phyloP scores from a whole-genome alignment of 35 echinoderm and acorn worm genomes.

The Patiria miniata region DNA sequence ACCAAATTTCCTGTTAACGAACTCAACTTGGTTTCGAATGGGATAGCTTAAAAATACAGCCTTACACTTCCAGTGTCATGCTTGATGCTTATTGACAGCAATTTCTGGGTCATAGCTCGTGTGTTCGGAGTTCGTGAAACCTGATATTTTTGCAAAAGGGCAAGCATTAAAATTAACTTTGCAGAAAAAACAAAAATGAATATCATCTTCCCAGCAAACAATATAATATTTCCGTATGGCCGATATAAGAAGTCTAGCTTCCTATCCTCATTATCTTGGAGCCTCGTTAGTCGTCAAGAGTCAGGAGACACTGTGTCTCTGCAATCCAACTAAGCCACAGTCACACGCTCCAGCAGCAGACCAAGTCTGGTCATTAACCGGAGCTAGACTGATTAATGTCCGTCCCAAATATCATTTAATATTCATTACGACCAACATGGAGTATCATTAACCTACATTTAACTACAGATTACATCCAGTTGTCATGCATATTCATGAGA shows the following conservation, averaged over 20 bases:
- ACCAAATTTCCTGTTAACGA: too few species aligned
- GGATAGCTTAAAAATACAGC: too few species aligned
- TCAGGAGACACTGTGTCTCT: neutral
- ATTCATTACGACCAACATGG: neutral
- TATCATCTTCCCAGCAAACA: neutral
- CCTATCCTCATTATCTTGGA: neutral
- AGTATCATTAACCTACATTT: constrained; percentile 6
- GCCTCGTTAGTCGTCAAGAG: neutral
- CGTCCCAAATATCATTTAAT: constrained; percentile 21
- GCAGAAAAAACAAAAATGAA: too few species aligned
- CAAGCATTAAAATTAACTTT: too few species aligned
- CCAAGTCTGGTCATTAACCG: constrained; percentile 1
- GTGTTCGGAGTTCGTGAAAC: too few species aligned
- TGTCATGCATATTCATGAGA: constrained; percentile 11
- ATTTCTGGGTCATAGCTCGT: too few species aligned
- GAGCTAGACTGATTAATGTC: constrained; percentile 22
- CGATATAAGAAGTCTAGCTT: neutral
- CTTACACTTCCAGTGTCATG: too few species aligned
- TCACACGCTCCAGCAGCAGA: too few species aligned
- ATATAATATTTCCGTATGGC: neutral
- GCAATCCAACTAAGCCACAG: neutral
- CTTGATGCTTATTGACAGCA: too few species aligned
- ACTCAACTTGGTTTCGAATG: too few species aligned
- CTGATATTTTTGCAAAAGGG: too few species aligned
- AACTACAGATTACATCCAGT: neutral